Conservation (phyloP, 2,797 vertebrate species). For the Danio aesculapii region DNA sequence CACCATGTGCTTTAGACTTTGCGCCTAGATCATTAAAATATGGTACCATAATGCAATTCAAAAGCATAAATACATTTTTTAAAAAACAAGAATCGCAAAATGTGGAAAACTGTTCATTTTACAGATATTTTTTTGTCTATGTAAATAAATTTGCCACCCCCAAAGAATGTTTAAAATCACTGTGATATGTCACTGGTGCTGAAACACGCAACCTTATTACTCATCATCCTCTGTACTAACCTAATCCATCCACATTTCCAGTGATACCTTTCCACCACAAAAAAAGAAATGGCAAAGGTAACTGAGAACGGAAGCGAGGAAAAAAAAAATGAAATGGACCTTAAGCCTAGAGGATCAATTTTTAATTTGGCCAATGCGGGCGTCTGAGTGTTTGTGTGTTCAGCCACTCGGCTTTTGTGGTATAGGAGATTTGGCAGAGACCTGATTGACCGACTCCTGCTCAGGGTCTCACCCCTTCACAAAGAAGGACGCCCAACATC, state of each 20-base stretch:
- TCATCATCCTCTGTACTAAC: constrained; percentile 20
- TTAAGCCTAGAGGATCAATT: constrained; percentile 60
- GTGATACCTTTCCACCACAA: constrained; percentile 2
- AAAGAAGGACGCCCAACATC: constrained; percentile 1
- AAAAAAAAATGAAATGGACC: constrained; percentile 53
- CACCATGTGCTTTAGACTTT: too few species aligned
- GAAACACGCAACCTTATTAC: constrained; percentile 6
- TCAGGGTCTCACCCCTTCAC: constrained; percentile 28
- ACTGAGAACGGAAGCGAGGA: constrained; percentile 25
- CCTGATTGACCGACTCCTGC: constrained; percentile 37
- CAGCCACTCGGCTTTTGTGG: constrained; percentile 15
- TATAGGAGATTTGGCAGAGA: constrained; percentile 13
- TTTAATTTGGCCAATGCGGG: constrained; percentile 58
- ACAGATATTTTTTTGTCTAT: too few species aligned
- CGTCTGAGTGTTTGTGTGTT: constrained; percentile 30
- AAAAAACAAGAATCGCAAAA: too few species aligned
- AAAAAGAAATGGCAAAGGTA: constrained; percentile 36
- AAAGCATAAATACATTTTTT: too few species aligned
- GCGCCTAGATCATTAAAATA: too few species aligned
- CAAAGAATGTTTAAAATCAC: not conserved
- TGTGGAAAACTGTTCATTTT: too few species aligned
- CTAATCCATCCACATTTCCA: constrained; percentile 48
- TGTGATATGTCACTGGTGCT: not conserved
- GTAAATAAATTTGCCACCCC: too few species aligned
- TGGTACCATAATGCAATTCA: too few species aligned